Conservation (phyloP, 2,888 invertebrate genomes). For the Hofmannophila pseudospretella region DNA sequence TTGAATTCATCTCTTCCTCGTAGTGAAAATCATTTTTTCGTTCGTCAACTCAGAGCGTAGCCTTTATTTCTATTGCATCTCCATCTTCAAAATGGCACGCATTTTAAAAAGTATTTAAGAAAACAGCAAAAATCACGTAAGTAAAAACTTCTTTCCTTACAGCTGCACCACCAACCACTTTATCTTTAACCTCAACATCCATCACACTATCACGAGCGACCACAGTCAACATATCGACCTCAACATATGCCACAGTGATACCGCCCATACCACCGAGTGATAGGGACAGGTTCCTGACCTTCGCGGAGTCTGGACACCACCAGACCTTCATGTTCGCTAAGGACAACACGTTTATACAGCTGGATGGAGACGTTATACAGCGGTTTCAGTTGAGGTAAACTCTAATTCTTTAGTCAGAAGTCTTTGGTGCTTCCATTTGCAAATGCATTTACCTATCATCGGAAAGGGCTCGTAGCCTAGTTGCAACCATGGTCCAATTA, state of each 20-base stretch:
- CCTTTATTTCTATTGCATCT: no score
- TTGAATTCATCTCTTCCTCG: no score
- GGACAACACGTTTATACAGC: constrained; percentile 92
- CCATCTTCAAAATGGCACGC: no score
- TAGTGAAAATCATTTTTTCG: no score
- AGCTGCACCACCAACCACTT: constrained; percentile 57
- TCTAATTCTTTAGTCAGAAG: no score
- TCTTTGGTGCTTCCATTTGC: no score
- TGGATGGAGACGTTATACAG: constrained; percentile 93
- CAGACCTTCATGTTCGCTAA: constrained; percentile 95
- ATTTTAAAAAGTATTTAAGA: no score
- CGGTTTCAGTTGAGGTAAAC: constrained; percentile 93
- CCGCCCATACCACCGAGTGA: constrained; percentile 85
- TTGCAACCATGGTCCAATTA: no score
- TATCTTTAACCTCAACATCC: constrained; percentile 40
- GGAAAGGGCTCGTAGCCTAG: no score
- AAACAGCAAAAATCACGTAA: no score
- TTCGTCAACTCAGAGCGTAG: no score
- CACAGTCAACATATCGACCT: constrained; percentile 65
- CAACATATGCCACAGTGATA: constrained; percentile 62
- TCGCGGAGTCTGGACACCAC: constrained; percentile 90
- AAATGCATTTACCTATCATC: no score
- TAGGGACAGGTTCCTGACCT: constrained; percentile 88
- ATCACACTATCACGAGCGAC: constrained; percentile 39
- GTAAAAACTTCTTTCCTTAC: constrained; percentile 12